Evolutionary conservation across 2,797 vertebrate species (phyloP), one percentile per base, ranked within the genome.

Genomic region (Acanthurus lineatus): DNA sequence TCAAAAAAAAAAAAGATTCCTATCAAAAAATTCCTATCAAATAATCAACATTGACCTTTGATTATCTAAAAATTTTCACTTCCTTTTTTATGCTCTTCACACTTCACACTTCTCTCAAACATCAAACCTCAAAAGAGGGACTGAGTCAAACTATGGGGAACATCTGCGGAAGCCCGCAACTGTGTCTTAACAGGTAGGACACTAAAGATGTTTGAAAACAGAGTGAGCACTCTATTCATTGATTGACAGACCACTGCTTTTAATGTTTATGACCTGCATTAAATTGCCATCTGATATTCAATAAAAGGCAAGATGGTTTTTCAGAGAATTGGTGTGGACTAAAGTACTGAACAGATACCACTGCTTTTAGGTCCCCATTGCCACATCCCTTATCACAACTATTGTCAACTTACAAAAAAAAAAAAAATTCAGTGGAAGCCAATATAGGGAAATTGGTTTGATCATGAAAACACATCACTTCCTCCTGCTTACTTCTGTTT

Each of bases 21-120:
- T 19, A n/a, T 7, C n/a, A 63, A 45, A 16, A 3, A 19, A 45
- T 20, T 61, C 25, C 49, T 19, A n/a, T 7, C n/a, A 63, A 45
- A 16, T 2, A 19, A n/a, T n/a, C 9, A 20, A 1, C 20, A 14
- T 14, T 58, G 63, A 44, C 45, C 25, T 72, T 75, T 63, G 32
- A 35, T 57, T 9, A 64, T 5, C 10, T 38, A 11, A 28, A 72
- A 66, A 2, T 25, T 35, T 40, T 6, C 69, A 6, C 69, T 52
- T 79, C 83, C 67, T 69, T 20, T 53, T 5, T 59, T 12, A 69
- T 74, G 20, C 10, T 14, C 32, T 7, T 16, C 14, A 22, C 20
- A 35, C 32, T 7, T 16, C 14, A 22, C 20, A 35, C 32, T 35
- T 35, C 40, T 42, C 40, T 42, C 3, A 12, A 42, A 42, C 40